These are phyloP conservation scores for Prionailurus bengalensis DNA, from an alignment of 2,113 vertebrate species.

Conservation along the genomic window DNA sequence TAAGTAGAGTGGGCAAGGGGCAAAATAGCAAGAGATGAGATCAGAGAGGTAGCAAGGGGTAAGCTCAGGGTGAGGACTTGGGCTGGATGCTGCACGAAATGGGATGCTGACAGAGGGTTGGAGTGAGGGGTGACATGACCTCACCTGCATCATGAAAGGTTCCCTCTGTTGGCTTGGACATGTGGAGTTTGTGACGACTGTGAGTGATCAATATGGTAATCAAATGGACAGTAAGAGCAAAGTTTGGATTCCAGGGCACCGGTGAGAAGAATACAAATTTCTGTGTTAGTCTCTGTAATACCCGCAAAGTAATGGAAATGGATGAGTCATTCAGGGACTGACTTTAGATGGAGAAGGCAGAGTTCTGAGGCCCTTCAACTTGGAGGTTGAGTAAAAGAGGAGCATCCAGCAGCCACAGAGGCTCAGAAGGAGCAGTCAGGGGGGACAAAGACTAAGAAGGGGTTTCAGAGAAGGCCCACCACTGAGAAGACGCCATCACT, in stretches of 20 bases:
- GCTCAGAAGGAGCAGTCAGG: neutral
- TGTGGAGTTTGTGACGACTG: neutral
- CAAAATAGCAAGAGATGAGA: neutral
- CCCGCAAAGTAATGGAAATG: neutral
- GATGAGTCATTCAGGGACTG: neutral
- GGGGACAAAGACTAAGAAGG: neutral
- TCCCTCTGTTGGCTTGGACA: neutral
- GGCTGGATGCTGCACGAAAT: neutral
- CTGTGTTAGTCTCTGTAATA: neutral
- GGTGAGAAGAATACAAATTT: neutral
- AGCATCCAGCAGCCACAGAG: neutral
- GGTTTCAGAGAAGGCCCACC: neutral
- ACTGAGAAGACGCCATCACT: neutral
- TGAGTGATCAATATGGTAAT: neutral
- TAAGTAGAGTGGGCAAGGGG: neutral
- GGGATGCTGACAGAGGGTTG: neutral
- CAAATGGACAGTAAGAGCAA: neutral
- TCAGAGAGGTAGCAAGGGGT: neutral
- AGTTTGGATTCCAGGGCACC: neutral
- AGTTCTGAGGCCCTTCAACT: neutral
- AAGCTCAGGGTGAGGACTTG: neutral
- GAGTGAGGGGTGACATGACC: neutral
- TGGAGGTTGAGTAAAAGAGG: neutral
- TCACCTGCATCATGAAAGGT: neutral
- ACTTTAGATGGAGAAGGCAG: neutral